A percentile compares a stretch with the other conserved stretches of the same genome.
Conservation (phyloP, 1,140 invertebrate species). For the Parapsyche elsis region DNA sequence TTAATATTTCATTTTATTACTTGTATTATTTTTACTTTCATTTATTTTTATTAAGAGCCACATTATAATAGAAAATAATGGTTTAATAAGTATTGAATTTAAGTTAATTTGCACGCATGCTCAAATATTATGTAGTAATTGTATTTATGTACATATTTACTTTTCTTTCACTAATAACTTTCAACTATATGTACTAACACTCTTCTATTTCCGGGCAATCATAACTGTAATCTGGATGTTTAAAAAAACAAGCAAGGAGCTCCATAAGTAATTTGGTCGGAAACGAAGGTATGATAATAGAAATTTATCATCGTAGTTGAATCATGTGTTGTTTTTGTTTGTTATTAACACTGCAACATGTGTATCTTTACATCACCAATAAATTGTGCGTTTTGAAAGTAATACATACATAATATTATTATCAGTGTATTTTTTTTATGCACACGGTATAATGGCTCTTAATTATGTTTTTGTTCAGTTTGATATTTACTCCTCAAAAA, state of each 20-base stretch:
- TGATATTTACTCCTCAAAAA: not conserved
- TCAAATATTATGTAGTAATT: not conserved
- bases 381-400: too few species aligned
- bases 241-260: constrained; percentile 58
- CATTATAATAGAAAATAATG: not conserved
- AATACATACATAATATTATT: too few species aligned
- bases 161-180: not conserved
- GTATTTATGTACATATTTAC: not conserved
- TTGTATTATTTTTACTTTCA: not conserved
- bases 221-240: not conserved
- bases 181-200: constrained; percentile 23
- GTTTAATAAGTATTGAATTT: too few species aligned
- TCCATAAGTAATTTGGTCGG: constrained; percentile 60
- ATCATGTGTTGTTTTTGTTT: not conserved
- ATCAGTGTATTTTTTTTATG: too few species aligned
- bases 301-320: not conserved
- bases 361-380: too few species aligned
- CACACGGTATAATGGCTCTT: too few species aligned
- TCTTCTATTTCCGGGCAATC: constrained; percentile 14
- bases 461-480: not conserved
- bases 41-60: not conserved
- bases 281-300: constrained; percentile 62
- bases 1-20: not conserved
- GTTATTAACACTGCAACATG: too few species aligned
- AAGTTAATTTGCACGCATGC: not conserved